Percentiles rank a stretch among this genome's conserved stretches.
Conservation (phyloP, 1,140 invertebrate genomes). For the Anoplophora glabripennis region DNA sequence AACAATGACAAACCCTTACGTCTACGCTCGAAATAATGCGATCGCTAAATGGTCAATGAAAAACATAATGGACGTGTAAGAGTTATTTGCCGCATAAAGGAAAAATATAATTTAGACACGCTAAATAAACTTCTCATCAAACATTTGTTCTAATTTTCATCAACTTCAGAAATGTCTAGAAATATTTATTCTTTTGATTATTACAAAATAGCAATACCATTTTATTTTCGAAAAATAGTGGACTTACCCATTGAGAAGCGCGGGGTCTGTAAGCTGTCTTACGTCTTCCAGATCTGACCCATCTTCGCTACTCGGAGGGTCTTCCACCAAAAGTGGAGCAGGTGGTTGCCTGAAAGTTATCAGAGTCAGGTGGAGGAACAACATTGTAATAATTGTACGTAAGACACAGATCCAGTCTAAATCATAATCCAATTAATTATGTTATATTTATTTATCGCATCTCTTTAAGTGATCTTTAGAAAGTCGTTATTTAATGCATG, state of each 20-base stretch:
- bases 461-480: no score
- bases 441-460: no score
- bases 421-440: no score
- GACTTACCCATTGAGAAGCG: constrained; percentile 47
- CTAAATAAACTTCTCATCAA: background rate
- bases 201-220: background rate
- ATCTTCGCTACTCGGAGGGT: background rate
- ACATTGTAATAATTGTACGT: no score
- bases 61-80: background rate
- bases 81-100: background rate
- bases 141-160: background rate
- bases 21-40: no score
- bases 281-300: constrained; percentile 38
- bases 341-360: no score
- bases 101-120: background rate
- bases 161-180: background rate
- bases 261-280: constrained; percentile 38
- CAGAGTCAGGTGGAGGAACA: no score
- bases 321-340: no score
- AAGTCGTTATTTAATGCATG: no score
- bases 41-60: background rate
- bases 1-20: no score
- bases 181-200: background rate
- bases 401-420: no score
- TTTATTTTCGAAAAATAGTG: background rate